These are phyloP conservation scores for Aphelocoma coerulescens DNA, from an alignment of 2,113 vertebrate genomes.

Conservation along the genomic window DNA sequence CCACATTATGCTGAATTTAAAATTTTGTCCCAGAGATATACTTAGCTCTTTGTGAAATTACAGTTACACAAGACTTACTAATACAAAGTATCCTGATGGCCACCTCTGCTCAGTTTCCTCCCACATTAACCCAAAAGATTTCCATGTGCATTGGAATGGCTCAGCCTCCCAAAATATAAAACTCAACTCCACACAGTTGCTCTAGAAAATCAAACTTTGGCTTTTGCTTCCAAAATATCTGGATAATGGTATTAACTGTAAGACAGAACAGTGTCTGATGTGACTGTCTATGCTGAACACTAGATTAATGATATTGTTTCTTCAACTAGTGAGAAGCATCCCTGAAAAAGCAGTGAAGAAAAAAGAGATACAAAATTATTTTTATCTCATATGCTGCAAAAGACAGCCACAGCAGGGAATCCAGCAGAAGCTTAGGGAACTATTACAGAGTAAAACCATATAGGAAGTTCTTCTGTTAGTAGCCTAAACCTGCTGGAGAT, in stretches of 20 bases:
- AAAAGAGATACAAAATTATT: not conserved
- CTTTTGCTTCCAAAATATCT: not conserved
- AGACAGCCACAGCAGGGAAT: not conserved
- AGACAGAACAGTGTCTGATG: not conserved
- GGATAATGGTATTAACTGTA: not conserved
- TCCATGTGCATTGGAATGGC: accelerated
- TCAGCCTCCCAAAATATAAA: not conserved
- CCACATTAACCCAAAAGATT: not conserved
- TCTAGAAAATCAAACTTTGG: not conserved
- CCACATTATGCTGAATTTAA: not conserved
- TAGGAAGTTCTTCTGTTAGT: not conserved
- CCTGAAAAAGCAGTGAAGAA: not conserved
- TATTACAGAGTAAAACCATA: not conserved
- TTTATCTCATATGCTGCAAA: not conserved
- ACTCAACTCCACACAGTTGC: not conserved
- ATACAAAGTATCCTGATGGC: not conserved
- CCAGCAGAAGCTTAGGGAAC: not conserved
- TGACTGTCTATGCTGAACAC: not conserved
- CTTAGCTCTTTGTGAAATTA: not conserved
- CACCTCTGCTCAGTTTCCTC: not conserved
- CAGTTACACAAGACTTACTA: not conserved
- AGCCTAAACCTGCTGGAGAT: not conserved
- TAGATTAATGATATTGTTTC: not conserved
- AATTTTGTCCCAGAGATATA: not conserved
- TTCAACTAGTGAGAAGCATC: not conserved